Percentiles rank a stretch among this genome's conserved stretches.
Conservation (phyloP, 2,797 vertebrate genomes). For the Micromesistius poutassou region DNA sequence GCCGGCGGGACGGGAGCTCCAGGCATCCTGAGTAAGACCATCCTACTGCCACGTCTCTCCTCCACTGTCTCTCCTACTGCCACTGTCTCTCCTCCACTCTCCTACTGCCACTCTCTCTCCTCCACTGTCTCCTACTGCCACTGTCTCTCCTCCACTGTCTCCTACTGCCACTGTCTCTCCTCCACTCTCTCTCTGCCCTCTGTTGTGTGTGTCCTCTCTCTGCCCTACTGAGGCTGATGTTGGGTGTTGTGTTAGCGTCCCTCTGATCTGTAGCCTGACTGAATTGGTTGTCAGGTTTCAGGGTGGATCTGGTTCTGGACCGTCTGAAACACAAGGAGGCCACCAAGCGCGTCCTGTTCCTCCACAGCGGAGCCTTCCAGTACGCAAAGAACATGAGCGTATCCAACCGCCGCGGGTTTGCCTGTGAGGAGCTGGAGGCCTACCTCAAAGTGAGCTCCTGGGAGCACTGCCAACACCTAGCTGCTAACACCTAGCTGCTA, state of each 20-base stretch:
- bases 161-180: too few relatives aligned
- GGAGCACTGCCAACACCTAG: too few relatives aligned
- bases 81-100: too few relatives aligned
- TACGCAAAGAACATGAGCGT: conserved; percentile 88
- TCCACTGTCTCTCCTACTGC: too few relatives aligned
- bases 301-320: conserved; percentile 87
- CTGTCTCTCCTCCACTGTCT: too few relatives aligned
- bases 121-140: too few relatives aligned
- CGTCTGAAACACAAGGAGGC: conserved; percentile 93
- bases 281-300: conserved; percentile 75
- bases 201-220: background rate
- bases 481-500: background rate
- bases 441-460: conserved; percentile 80
- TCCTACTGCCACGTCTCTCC: background rate
- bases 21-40: conserved; percentile 75
- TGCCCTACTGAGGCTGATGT: too few relatives aligned
- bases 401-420: conserved; percentile 64
- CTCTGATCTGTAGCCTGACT: conserved; percentile 5
- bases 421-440: conserved; percentile 86
- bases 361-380: conserved; percentile 73
- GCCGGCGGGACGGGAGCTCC: conserved; percentile 81
- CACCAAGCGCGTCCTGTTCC: conserved; percentile 87
- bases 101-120: too few relatives aligned
- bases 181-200: background rate
- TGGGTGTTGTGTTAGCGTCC: background rate